Base-by-base conservation (phyloP, 2,888 invertebrate genomes). In the Harmothoe impar region DNA sequence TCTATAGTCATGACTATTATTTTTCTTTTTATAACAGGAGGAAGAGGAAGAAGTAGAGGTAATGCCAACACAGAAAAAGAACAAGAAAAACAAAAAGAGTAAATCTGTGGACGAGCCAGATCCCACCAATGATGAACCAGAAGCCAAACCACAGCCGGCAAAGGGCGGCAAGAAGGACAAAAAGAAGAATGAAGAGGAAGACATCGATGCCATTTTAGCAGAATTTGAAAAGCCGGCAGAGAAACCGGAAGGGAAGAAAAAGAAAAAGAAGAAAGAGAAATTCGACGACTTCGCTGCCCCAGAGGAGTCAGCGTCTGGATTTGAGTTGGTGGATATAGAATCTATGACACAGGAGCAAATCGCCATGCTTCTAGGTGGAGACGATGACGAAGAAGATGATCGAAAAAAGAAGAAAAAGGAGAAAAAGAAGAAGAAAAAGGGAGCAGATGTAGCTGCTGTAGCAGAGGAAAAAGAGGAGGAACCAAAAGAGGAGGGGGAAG, bases 381-480 rank as follows among this genome's bases (percentile, higher is more conserved):
- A 91, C 12, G 90, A 91, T 0, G 91, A 89, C 15, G 93, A 92
- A 23, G 92, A 92, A 0, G 94, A 94, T 35, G 93, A 94, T 51
- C 93, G 92, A 35, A 93, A 93, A 89, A 94, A 92, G 91, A 93
- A 91, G 89, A 93, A 92, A 92, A 94, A 93, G 91, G 94, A 94
- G 92, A 94, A 94, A 92, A 94, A 94, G 89, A 93, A 94, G 89
- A 94, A 92, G 89, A 93, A 94, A 91, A 51, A 77, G 85, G 92
- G 77, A 12, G 91, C 89, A 52, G 91, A 91, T 33, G 94, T 94
- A 94, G 98, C 98, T 93, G 98, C 98, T 95, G 97, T 97, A 92
- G 96, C 97, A 72, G 92, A 96, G 97, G 90, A 96, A 98, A 92
- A 98, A 98, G 95, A 97, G 94, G 98, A 99, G 91, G 25, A 97